phyloP scores from a whole-genome alignment of 2,113 vertebrate species.

The Acanthochromis polyacanthus region DNA sequence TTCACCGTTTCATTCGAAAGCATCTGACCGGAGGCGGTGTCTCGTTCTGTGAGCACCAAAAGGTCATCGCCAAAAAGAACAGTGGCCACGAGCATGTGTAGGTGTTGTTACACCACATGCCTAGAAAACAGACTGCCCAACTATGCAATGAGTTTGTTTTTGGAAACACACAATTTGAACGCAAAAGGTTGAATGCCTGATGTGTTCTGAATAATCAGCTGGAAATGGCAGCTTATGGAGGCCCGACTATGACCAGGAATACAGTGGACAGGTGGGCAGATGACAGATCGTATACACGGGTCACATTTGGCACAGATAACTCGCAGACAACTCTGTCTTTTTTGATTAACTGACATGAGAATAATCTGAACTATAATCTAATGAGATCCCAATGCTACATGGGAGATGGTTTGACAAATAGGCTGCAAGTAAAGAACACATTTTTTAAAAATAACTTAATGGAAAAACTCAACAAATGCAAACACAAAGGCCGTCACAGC shows the following conservation, averaged over 20 bases:
- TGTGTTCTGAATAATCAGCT: not conserved
- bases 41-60: slow-evolving; percentile 25
- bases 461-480: no score
- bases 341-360: no score
- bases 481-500: not conserved
- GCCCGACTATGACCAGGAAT: no score
- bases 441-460: not conserved
- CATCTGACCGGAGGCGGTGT: slow-evolving; percentile 32
- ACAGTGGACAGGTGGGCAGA: no score
- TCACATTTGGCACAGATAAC: no score
- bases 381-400: no score
- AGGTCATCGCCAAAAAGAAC: slow-evolving; percentile 51
- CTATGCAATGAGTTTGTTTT: slow-evolving; percentile 33
- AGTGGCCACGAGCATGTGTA: not conserved
- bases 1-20: slow-evolving; percentile 44
- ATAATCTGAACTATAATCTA: no score
- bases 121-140: slow-evolving; percentile 27
- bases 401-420: not conserved
- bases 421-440: not conserved
- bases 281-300: no score
- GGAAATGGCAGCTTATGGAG: not conserved
- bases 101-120: slow-evolving; percentile 25
- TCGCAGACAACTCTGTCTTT: no score
- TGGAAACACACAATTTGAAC: not conserved
- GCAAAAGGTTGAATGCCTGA: slow-evolving; percentile 1